Conservation (phyloP, 53 echinoderm and acorn worm genomes). For the Crossaster papposus region DNA sequence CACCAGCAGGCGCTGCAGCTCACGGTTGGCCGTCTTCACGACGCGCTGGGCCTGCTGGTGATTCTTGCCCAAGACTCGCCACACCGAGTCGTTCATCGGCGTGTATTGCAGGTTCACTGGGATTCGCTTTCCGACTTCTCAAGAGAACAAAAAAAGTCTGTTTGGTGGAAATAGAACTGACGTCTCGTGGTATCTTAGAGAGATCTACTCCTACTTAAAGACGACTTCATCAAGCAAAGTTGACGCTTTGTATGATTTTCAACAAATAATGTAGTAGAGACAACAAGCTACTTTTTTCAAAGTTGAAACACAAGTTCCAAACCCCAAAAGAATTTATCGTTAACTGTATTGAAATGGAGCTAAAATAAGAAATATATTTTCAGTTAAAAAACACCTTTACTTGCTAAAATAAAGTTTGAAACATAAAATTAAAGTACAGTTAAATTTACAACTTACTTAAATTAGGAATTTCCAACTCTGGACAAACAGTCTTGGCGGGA, state of each 20-base stretch:
- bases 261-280: too few relatives aligned
- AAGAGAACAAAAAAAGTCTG: not conserved
- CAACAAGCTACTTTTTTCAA: too few relatives aligned
- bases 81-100: constrained; percentile 4
- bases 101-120: not conserved
- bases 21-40: not conserved
- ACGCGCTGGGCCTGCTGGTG: not conserved
- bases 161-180: not conserved
- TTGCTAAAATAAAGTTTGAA: too few relatives aligned
- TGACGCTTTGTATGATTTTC: too few relatives aligned
- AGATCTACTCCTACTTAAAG: too few relatives aligned
- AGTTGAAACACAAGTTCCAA: too few relatives aligned
- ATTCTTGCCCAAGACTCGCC: not conserved
- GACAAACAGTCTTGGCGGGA: constrained; percentile 44
- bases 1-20: not conserved
- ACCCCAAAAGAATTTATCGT: too few relatives aligned
- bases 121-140: not conserved
- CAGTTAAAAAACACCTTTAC: too few relatives aligned
- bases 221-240: too few relatives aligned
- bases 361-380: not conserved
- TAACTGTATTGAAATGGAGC: too few relatives aligned
- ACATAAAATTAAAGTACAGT: too few relatives aligned
- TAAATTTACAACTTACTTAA: constrained; percentile 58
- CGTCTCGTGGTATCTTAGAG: not conserved
- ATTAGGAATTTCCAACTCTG: constrained; percentile 70